Conservation (phyloP, 2,797 vertebrate genomes). For the Cercopithecus hamlyni region DNA sequence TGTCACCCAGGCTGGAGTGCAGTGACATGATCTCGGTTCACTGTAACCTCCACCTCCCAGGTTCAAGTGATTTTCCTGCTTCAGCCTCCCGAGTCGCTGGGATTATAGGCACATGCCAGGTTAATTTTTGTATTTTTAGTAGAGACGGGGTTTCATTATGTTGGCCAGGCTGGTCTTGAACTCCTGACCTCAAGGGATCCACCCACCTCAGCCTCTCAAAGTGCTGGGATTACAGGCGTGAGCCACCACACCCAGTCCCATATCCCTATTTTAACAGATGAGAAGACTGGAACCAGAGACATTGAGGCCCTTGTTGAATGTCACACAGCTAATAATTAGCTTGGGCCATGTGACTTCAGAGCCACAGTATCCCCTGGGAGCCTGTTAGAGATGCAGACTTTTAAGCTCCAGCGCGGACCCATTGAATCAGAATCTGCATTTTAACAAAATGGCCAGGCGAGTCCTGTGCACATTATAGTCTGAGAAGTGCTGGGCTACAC, state of each 20-base stretch:
- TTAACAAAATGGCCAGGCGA: background rate
- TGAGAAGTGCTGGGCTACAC: background rate
- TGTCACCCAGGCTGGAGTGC: too few relatives aligned
- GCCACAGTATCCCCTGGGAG: background rate
- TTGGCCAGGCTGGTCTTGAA: background rate
- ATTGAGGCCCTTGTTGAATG: background rate
- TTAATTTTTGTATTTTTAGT: background rate
- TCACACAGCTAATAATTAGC: background rate
- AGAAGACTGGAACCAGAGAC: background rate
- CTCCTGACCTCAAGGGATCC: background rate
- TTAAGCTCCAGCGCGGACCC: background rate
- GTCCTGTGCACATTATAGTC: background rate
- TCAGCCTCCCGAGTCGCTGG: background rate
- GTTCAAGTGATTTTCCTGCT: background rate
- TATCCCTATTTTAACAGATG: background rate
- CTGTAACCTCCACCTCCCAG: too few relatives aligned
- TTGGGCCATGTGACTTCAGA: background rate
- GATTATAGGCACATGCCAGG: background rate
- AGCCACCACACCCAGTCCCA: background rate
- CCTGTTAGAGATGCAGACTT: background rate
- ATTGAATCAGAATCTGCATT: background rate
- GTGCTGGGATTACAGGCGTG: background rate
- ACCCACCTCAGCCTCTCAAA: background rate
- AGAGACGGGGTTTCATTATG: background rate
- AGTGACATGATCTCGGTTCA: too few relatives aligned